phyloP scores from a whole-genome alignment of 2,113 vertebrate genomes.

The Nesogale talazaci region DNA sequence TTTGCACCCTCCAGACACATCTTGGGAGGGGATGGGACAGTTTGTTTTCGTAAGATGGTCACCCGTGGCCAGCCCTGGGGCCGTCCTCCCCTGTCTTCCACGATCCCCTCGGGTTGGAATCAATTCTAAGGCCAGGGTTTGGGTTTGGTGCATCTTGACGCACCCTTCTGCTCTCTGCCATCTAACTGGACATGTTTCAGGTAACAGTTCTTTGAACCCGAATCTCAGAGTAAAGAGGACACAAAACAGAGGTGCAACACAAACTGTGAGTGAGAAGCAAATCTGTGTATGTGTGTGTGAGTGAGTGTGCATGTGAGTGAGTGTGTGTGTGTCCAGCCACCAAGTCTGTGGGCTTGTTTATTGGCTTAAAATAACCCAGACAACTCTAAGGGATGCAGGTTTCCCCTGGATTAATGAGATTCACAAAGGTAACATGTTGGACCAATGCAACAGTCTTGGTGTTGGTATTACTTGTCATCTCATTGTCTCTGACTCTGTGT shows the following conservation, averaged over 20 bases:
- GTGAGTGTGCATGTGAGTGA: too few relatives aligned
- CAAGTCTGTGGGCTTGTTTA: not conserved
- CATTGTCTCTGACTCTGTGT: not conserved
- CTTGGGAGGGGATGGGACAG: not conserved
- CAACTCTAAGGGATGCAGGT: not conserved
- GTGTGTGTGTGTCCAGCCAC: not conserved
- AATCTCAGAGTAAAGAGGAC: not conserved
- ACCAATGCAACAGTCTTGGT: not conserved
- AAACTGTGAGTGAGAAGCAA: not conserved
- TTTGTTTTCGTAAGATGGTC: not conserved
- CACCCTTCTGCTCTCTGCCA: not conserved
- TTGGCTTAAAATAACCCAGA: not conserved
- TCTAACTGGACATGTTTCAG: not conserved
- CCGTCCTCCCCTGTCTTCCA: not conserved
- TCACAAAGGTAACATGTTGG: not conserved
- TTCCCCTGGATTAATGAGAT: slow-evolving; percentile 32
- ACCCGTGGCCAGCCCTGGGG: not conserved
- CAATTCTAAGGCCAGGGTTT: too few relatives aligned
- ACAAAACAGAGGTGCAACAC: not conserved
- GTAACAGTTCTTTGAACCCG: not conserved
- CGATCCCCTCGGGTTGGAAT: too few relatives aligned
- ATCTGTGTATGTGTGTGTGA: not conserved
- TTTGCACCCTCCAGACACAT: not conserved
- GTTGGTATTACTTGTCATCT: not conserved
- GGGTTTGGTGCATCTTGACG: too few relatives aligned